Base-by-base conservation (phyloP, 1,140 invertebrate genomes). In the Calliopsis andreniformis region DNA sequence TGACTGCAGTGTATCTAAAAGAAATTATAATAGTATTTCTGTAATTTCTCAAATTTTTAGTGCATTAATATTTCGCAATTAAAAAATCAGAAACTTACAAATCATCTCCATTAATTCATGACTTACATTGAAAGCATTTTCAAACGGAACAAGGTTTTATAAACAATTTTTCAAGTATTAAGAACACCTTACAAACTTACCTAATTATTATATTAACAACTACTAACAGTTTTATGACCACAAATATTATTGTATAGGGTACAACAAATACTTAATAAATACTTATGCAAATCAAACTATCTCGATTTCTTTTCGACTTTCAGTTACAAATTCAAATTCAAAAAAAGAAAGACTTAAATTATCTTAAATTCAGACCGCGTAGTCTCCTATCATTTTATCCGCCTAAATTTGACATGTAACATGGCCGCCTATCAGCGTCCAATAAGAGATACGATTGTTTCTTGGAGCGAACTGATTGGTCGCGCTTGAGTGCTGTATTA, bases 251-350 rank as follows among this genome's bases (percentile, higher is more conserved):
- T 83, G 69, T 83, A 79, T 69, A 53, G 64, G 59, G 45, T 82
- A 77, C 72, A 78, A 78, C 43, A 78, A 56, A 78, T 58, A 82
- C 76, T 82, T 83, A 83, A 83, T 83, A 82, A 82, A 83, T 78
- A 83, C 61, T 82, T 81, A 71, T 79, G 81, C 80, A 83, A 83
- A 82, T 82, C 47, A 81, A 42, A n/a, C 10, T 2, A 2, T 3
- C 14, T 25, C 16, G 1, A 23, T 70, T 47, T n/a, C 23, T 20
- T 4, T 43, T n/a, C 8, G 8, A 20, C 18, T 61, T 0, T 10
- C 2, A 1, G 5, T 6, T 30, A 5, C 6, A 16, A 8, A 16
- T 43, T 56, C 6, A 0, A 35, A n/a, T 20, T 18, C 45, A 45
- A 45, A 45, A 2, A 28, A 39, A 39, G 10, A 20, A 8, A 28